Conservation (phyloP, 2,797 vertebrate species). For the Halcyon smyrnensis region DNA sequence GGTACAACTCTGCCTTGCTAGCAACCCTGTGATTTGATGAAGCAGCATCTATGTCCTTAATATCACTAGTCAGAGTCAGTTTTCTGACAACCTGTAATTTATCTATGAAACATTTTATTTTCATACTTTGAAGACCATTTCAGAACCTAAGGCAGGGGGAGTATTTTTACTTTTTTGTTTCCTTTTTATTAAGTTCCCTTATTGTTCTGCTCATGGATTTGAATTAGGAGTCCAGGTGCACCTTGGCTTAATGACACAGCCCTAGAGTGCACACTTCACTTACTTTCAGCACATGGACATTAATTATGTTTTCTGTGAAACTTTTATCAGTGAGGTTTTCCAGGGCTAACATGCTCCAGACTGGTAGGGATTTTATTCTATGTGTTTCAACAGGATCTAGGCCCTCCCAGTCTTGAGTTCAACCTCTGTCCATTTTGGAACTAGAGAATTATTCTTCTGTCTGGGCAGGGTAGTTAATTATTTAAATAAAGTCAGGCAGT, state of each 20-base stretch:
- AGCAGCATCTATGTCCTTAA: background rate
- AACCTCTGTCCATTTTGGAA: background rate
- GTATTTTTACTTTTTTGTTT: background rate
- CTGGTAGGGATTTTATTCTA: background rate
- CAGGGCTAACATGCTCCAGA: fast-evolving
- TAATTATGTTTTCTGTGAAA: background rate
- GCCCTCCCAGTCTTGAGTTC: background rate
- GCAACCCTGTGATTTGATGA: background rate
- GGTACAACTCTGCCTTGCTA: background rate
- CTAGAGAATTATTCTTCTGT: background rate
- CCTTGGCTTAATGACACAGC: background rate
- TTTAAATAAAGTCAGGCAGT: background rate
- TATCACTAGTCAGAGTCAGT: background rate
- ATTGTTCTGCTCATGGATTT: background rate
- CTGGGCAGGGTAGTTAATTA: background rate
- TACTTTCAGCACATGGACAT: background rate
- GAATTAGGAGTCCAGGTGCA: background rate
- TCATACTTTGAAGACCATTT: background rate
- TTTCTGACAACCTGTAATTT: conserved; percentile 12
- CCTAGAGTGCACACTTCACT: background rate
- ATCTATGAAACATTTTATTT: background rate
- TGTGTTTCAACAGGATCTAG: background rate
- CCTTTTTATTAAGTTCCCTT: background rate
- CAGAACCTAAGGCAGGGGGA: background rate
- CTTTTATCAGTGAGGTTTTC: background rate